These are phyloP conservation scores for Linyphia triangularis DNA, from an alignment of 2,888 invertebrate species.

Conservation along the genomic window DNA sequence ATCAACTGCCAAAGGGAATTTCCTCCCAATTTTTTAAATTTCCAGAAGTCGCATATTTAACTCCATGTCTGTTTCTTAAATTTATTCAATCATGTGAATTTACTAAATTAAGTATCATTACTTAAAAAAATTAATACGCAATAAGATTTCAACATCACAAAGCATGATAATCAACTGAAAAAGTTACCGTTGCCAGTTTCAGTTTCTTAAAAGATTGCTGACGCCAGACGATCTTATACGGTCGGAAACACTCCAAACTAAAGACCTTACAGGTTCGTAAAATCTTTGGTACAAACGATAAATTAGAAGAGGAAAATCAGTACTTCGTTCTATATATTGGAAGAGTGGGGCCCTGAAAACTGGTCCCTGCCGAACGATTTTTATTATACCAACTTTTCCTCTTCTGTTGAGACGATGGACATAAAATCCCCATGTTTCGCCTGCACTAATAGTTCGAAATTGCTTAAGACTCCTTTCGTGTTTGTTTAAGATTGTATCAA, in stretches of 20 bases:
- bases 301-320: constrained; percentile 64
- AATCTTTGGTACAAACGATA: constrained; percentile 41
- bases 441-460: constrained; percentile 51
- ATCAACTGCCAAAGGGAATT: too few relatives aligned
- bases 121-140: too few relatives aligned
- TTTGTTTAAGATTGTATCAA: constrained; percentile 30
- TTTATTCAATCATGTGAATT: too few relatives aligned
- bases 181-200: too few relatives aligned
- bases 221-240: not conserved
- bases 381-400: constrained; percentile 33
- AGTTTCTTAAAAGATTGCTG: not conserved
- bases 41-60: too few relatives aligned
- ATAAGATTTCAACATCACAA: too few relatives aligned
- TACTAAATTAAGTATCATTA: too few relatives aligned
- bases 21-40: too few relatives aligned
- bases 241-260: not conserved
- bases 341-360: constrained; percentile 30
- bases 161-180: too few relatives aligned
- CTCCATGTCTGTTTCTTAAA: too few relatives aligned
- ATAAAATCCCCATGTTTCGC: not conserved
- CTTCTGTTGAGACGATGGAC: constrained; percentile 4
- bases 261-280: constrained; percentile 42
- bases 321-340: constrained; percentile 34
- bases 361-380: not conserved
- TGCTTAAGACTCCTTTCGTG: constrained; percentile 50